phyloP scores from a whole-genome alignment of 2,888 invertebrate species.

The Luffia ferchaultella region DNA sequence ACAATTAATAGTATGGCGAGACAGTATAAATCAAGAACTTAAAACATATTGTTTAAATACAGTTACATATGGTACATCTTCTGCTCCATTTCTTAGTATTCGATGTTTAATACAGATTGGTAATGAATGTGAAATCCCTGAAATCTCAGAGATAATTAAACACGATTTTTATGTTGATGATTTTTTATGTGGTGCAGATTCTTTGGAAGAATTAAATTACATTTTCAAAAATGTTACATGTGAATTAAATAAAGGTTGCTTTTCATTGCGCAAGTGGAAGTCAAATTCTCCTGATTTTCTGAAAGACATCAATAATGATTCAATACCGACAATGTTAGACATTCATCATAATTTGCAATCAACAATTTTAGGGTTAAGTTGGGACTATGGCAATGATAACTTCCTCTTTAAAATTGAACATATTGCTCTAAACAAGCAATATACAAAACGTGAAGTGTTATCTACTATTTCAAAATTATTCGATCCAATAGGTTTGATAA shows the following conservation, averaged over 20 bases:
- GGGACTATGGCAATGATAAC: too few relatives aligned
- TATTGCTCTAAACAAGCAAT: neutral
- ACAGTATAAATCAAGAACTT: conserved; percentile 15
- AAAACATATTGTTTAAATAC: conserved; percentile 20
- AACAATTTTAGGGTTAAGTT: conserved; percentile 15
- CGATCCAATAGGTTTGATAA: conserved; percentile 18
- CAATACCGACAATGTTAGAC: too few relatives aligned
- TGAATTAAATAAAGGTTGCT: conserved; percentile 13
- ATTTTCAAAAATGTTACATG: conserved; percentile 4
- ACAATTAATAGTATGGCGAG: conserved; percentile 26
- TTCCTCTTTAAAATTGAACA: neutral
- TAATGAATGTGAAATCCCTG: conserved; percentile 18
- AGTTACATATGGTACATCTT: conserved; percentile 21
- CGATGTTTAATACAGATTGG: conserved; percentile 22
- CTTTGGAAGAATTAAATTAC: neutral
- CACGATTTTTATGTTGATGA: conserved; percentile 20
- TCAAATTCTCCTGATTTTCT: conserved; percentile 11
- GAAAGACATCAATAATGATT: neutral
- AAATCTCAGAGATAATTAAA: conserved; percentile 16
- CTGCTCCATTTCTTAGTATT: conserved; percentile 23
- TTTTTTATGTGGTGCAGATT: conserved; percentile 17
- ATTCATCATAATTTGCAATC: too few relatives aligned
- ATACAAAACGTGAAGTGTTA: conserved; percentile 14
- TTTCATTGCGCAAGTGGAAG: conserved; percentile 17
- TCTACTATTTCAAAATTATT: conserved; percentile 15